Conservation (phyloP, 2,113 vertebrate species). For the Nycticebus coucang region DNA sequence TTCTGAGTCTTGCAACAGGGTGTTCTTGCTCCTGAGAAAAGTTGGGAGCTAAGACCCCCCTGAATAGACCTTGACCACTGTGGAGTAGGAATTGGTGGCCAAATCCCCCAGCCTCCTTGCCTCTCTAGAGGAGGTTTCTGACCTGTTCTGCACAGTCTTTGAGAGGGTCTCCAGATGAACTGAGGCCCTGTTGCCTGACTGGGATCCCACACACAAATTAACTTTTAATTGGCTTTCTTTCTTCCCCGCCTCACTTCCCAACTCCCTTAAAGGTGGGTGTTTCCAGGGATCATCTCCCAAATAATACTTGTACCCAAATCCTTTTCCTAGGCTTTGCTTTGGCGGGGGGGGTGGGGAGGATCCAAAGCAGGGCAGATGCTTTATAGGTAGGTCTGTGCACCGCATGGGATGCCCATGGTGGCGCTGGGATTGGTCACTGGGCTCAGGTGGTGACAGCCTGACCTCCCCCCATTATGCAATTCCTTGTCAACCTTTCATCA, state of each 20-base stretch:
- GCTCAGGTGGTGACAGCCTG: background rate
- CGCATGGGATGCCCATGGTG: background rate
- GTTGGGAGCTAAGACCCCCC: background rate
- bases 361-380: background rate
- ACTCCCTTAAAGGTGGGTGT: background rate
- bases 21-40: background rate
- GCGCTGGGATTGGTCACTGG: background rate
- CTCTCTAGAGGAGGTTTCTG: background rate
- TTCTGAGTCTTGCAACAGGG: background rate
- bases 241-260: background rate
- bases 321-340: background rate
- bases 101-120: background rate
- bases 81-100: background rate
- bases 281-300: background rate
- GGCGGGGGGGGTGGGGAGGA: background rate
- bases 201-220: background rate
- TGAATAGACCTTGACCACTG: accelerated
- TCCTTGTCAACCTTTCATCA: background rate
- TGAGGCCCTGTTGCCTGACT: background rate
- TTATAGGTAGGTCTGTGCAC: no score
- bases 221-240: background rate
- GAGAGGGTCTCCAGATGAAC: background rate
- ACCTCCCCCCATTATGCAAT: background rate
- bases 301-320: background rate
- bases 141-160: background rate